Evolutionary conservation across 2,797 vertebrate species (phyloP).

Genomic region (Urocyon cinereoargenteus): DNA sequence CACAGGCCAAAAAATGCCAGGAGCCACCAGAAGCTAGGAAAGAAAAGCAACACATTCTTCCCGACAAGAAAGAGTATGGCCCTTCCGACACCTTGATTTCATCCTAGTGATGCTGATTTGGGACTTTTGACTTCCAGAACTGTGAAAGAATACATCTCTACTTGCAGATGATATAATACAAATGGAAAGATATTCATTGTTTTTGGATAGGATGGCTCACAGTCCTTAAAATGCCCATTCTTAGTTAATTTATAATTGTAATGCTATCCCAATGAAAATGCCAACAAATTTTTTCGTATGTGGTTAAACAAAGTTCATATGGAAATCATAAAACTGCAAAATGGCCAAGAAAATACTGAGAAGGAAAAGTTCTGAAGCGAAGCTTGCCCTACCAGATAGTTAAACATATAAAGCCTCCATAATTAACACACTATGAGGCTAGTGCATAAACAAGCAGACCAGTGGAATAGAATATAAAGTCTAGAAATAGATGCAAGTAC

Average conservation of each 20-base stretch:
- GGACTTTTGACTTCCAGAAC: background rate
- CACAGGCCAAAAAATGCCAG: background rate
- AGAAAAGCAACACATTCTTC: background rate
- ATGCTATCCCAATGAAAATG: background rate
- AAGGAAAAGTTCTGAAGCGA: background rate
- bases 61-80: background rate
- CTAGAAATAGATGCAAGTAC: background rate
- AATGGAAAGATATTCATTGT: background rate
- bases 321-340: background rate
- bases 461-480: background rate
- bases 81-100: background rate
- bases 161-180: background rate
- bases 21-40: background rate
- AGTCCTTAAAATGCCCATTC: background rate
- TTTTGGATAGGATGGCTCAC: background rate
- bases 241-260: background rate
- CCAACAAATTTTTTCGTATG: background rate
- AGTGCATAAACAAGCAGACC: background rate
- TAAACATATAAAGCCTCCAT: background rate
- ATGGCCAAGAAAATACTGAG: background rate
- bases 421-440: background rate
- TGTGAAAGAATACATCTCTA: background rate
- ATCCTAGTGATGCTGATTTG: background rate
- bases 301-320: slow-evolving; percentile 3
- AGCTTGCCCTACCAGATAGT: background rate